Evolutionary conservation across 2,888 invertebrate genomes (phyloP), one percentile per base, ranked within the genome.

Genomic region (Drosophila picticornis): DNA sequence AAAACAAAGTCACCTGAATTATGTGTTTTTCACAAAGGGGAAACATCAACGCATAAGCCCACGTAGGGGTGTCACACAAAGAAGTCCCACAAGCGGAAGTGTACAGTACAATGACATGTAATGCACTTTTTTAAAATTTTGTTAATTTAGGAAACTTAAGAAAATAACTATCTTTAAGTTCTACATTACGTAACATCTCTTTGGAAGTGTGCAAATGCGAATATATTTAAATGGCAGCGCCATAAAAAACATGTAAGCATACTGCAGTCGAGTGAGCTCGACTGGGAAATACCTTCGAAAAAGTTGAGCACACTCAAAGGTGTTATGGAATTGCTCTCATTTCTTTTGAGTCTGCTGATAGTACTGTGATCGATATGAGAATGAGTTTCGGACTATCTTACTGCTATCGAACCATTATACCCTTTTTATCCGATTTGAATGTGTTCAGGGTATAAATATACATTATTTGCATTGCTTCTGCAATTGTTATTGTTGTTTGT

Each of bases 201-300:
- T 40, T 2, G 83, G 73, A 85, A 86, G 72, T 56, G 55, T 43
- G 55, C 32, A 61, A 67, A 71, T 70, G 79, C 69, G 61, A 74
- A 80, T 69, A 78, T 86, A 83, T 81, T 86, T 73, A 75, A 69
- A 66, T 52, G 75, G 53, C 77, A 66, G 56, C 38, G 56, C 50
- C 71, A 64, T 51, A 38, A 40, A 36, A 11, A 66, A 32, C 46
- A 22, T 25, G 46, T 25, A 46, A 25, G 22, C 22, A 46, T 13
- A 46, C 46, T 13, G 13, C 13, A 46, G 46, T 46, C 22, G 16
- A 22, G 7, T 46, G 4, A 25, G 46, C 22, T 46, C 22, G 22
- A 46, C 46, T 25, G 25, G 4, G 2, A 25, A 9, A 46, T 46
- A 46, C 46, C 46, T 16, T 46, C 7, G 22, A 46, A 22, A 46